Base-by-base conservation (phyloP, 1,140 invertebrate species). In the Belonocnema kinseyi region DNA sequence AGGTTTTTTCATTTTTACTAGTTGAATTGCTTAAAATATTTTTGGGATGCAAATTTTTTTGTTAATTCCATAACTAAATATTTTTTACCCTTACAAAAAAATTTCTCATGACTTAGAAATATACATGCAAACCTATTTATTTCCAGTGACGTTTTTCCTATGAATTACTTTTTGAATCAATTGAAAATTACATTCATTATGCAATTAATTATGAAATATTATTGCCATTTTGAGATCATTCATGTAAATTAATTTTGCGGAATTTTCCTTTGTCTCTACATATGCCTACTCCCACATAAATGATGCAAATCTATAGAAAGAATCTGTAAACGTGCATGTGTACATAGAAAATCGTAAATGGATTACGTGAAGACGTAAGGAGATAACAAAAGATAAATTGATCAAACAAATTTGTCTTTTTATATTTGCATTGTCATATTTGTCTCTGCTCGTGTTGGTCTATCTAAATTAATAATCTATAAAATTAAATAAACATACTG, bases 211-310 rank as follows among this genome's bases (percentile, higher is more conserved):
- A 33, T 33, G 2, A 33, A 4, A 33, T 2, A 33, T 33, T 33
- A 33, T 33, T 33, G 26, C 26, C 26, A 7, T 16, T 12, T 16
- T 66, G 2, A n/a, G 26, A 7, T 14, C 2, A 66, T 33, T 66
- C 33, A n/a, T 16, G 33, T n/a, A 46, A 58, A 40, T 16, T 14
- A 66, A 66, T 72, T 78, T 72, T 50, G 72, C 11, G 78, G 46
- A 78, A 75, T 21, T 77, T 82, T 80, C 74, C 81, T 33, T 12
- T 50, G 50, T 73, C 58, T 53, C 72, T 40, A 26, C n/a, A 66
- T 33, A 16, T 16, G 26, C 58, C 16, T 13, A 66, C 21, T 33
- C 21, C 40, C 40, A 40, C 10, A 40, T 40, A 66, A 66, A 46
- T 40, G 16, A 66, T 66, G 26, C 61, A 66, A 46, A 66, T 66